Percentiles rank a stretch among this genome's conserved stretches.
phyloP scores from a whole-genome alignment of 1,140 invertebrate species.

The Aporrectodea caliginosa region DNA sequence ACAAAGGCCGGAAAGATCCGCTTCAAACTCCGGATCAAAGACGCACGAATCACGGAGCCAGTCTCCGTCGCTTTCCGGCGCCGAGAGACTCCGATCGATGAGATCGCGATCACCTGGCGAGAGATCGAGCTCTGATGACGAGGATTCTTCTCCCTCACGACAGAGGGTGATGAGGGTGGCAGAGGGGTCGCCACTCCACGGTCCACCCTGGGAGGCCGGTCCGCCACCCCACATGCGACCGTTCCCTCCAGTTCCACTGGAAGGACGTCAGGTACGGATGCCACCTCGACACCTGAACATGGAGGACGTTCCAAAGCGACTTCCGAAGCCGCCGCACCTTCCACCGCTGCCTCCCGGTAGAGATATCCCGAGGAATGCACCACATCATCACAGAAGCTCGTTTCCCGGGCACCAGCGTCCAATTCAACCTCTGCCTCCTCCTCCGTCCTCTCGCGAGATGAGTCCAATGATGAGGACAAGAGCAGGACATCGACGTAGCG shows the following conservation, averaged over 20 bases:
- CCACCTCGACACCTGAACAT: not conserved
- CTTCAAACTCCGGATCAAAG: not conserved
- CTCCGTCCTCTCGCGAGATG: not conserved
- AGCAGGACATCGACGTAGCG: not conserved
- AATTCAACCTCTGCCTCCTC: not conserved
- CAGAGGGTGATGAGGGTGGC: not conserved
- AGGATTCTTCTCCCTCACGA: not conserved
- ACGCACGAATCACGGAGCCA: not conserved
- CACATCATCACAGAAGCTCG: not conserved
- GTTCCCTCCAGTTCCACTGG: not conserved
- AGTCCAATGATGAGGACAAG: not conserved
- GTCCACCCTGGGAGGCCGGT: not conserved
- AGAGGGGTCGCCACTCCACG: not conserved
- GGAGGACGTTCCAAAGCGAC: not conserved
- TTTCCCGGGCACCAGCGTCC: not conserved
- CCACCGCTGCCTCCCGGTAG: not conserved
- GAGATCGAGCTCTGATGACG: not conserved
- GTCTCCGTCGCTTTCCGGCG: not conserved
- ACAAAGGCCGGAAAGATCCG: not conserved
- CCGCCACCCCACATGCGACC: too few species aligned
- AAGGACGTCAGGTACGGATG: not conserved
- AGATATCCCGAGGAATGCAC: not conserved
- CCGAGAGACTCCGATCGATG: not conserved
- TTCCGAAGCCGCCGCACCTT: not conserved
- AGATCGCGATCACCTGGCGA: not conserved